phyloP scores from a whole-genome alignment of 1,140 invertebrate species.

The Drosophila ohnishii region DNA sequence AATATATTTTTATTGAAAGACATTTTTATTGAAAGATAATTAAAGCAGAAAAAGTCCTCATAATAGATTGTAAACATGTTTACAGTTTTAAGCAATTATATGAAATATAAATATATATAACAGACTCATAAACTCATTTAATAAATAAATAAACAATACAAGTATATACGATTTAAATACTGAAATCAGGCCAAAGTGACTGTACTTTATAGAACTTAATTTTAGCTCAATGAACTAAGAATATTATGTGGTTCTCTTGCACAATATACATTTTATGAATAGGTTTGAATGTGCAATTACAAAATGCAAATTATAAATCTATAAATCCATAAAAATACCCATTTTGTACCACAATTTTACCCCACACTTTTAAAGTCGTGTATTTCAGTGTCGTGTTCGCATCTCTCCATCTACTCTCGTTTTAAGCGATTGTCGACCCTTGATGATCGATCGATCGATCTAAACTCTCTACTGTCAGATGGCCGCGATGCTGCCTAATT shows the following conservation, averaged over 20 bases:
- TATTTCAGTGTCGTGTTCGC: not conserved
- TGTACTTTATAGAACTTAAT: not conserved
- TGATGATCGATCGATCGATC: conserved; percentile 68
- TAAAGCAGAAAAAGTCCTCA: not conserved
- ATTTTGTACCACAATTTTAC: not conserved
- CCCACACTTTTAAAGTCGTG: not conserved
- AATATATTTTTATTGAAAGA: not conserved
- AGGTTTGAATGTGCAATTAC: not conserved
- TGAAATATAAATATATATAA: not conserved
- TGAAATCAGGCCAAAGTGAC: not conserved
- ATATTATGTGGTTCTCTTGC: not conserved
- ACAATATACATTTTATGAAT: not conserved
- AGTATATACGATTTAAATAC: not conserved
- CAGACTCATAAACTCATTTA: not conserved
- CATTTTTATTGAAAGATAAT: not conserved
- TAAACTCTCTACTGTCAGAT: conserved; percentile 31
- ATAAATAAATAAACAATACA: not conserved
- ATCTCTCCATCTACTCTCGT: conserved; percentile 12
- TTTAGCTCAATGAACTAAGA: not conserved
- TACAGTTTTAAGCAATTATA: not conserved
- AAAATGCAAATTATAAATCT: not conserved
- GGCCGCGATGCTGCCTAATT: conserved; percentile 57
- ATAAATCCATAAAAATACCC: not conserved
- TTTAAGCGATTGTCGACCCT: conserved; percentile 28
- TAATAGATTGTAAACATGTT: not conserved